Evolutionary conservation across 2,888 invertebrate species (phyloP).

Genomic region (Scaptomyza cyrtandrae): DNA sequence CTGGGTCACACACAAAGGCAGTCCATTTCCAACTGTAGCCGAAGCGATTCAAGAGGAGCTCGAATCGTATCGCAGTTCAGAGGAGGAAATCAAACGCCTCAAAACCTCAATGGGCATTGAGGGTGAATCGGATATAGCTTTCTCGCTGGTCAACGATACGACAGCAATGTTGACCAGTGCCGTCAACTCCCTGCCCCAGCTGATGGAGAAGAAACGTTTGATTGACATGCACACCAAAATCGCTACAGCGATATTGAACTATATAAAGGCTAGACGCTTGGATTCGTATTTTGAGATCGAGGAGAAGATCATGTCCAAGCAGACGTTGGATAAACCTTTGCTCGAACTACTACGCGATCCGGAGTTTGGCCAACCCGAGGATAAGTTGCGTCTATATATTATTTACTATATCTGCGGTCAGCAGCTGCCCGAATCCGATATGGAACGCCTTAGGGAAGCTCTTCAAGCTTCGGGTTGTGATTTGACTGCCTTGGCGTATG

Average conservation of each 20-base stretch:
- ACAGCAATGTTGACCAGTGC: conserved; percentile 97
- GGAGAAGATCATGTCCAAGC: conserved; percentile 98
- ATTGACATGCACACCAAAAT: conserved; percentile 99
- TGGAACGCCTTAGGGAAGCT: conserved; percentile 92
- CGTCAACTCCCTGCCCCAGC: conserved; percentile 97
- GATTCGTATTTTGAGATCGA: conserved; percentile 99
- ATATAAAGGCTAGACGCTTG: conserved; percentile 94
- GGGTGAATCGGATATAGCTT: conserved; percentile 93
- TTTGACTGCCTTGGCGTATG: conserved; percentile 92
- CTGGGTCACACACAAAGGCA: conserved; percentile 97
- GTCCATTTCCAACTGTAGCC: conserved; percentile 96
- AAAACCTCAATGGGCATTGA: conserved; percentile 98
- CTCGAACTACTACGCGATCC: conserved; percentile 94
- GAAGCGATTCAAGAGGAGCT: conserved; percentile 99
- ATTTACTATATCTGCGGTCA: conserved; percentile 95
- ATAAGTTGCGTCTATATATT: conserved; percentile 96
- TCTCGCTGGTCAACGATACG: conserved; percentile 95
- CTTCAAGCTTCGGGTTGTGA: conserved; percentile 93
- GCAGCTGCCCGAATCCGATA: conserved; percentile 92
- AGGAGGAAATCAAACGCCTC: conserved; percentile 97
- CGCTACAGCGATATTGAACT: conserved; percentile 95
- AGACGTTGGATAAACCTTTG: conserved; percentile 92
- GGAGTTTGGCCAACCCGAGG: conserved; percentile 94
- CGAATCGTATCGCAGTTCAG: conserved; percentile 95
- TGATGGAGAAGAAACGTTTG: conserved; percentile 97